These are phyloP conservation scores for Macrostomum cliftonense DNA, from an alignment of 2,888 invertebrate genomes.

Conservation along the genomic window DNA sequence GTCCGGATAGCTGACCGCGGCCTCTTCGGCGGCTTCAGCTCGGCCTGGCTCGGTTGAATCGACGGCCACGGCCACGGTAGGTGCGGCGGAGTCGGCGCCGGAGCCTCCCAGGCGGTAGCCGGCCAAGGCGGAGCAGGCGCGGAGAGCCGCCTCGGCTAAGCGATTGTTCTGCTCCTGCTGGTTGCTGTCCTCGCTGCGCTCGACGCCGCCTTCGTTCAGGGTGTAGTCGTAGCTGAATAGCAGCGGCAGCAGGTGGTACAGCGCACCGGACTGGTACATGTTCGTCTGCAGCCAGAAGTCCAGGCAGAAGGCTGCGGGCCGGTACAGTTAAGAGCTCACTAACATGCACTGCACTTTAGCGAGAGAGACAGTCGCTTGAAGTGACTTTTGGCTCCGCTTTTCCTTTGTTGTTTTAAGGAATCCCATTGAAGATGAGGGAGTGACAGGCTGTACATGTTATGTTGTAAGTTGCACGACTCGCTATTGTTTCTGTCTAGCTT, in stretches of 20 bases:
- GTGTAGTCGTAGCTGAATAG: conserved; percentile 91
- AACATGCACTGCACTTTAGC: too few species aligned
- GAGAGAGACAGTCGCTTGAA: too few species aligned
- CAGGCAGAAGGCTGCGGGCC: conserved; percentile 50
- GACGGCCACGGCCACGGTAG: neutral
- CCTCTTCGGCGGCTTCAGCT: neutral
- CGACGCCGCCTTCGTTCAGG: conserved; percentile 80
- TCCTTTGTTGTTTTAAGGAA: too few species aligned
- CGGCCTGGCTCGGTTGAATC: too few species aligned
- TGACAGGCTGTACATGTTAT: too few species aligned
- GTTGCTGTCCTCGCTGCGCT: conserved; percentile 61
- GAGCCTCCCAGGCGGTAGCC: too few species aligned
- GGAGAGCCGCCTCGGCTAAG: conserved; percentile 53
- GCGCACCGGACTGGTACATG: conserved; percentile 49
- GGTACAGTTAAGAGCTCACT: too few species aligned
- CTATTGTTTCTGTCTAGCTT: too few species aligned
- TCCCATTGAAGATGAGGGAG: too few species aligned
- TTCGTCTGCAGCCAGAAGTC: conserved; percentile 58
- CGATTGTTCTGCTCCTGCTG: conserved; percentile 43
- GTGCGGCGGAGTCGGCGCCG: neutral
- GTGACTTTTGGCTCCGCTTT: too few species aligned
- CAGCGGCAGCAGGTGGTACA: conserved; percentile 74
- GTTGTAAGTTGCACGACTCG: too few species aligned
- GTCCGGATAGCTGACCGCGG: conserved; percentile 40
- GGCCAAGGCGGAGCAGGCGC: neutral